These are phyloP conservation scores for Herminia tarsipennalis DNA, from an alignment of 2,888 invertebrate species.

Conservation along the genomic window DNA sequence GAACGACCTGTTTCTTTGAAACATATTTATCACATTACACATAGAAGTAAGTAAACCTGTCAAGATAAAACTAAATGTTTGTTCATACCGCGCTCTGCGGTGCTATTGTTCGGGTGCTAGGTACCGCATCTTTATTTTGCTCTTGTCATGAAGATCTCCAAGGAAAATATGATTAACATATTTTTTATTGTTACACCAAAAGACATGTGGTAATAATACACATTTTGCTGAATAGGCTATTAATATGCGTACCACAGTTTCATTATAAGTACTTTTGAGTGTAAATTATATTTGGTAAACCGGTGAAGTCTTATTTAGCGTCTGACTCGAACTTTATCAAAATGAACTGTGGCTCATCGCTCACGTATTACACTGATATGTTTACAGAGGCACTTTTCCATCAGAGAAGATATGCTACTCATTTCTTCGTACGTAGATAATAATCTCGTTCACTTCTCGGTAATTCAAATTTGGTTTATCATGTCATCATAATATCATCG, in stretches of 20 bases:
- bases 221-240: constrained; percentile 13
- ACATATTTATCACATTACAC: constrained; percentile 66
- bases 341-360: constrained; percentile 50
- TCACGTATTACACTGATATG: constrained; percentile 51
- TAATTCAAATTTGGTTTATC: constrained; percentile 24
- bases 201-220: constrained; percentile 21
- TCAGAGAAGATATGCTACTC: constrained; percentile 43
- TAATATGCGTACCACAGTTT: constrained; percentile 13
- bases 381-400: constrained; percentile 52
- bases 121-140: constrained; percentile 49
- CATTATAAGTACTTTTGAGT: constrained; percentile 7
- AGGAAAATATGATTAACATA: constrained; percentile 39
- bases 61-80: constrained; percentile 77
- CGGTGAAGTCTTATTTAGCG: constrained; percentile 32
- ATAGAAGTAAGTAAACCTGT: constrained; percentile 73
- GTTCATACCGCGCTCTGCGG: constrained; percentile 56
- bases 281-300: constrained; percentile 17
- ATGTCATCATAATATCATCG: constrained; percentile 22
- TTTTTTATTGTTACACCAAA: constrained; percentile 35
- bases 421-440: constrained; percentile 29
- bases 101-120: constrained; percentile 63
- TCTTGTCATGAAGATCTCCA: constrained; percentile 30
- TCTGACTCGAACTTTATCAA: constrained; percentile 51
- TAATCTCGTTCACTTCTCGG: constrained; percentile 23
- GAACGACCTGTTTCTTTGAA: constrained; percentile 67